phyloP scores from a whole-genome alignment of 2,797 vertebrate genomes.

The Clarias laeviceps region DNA sequence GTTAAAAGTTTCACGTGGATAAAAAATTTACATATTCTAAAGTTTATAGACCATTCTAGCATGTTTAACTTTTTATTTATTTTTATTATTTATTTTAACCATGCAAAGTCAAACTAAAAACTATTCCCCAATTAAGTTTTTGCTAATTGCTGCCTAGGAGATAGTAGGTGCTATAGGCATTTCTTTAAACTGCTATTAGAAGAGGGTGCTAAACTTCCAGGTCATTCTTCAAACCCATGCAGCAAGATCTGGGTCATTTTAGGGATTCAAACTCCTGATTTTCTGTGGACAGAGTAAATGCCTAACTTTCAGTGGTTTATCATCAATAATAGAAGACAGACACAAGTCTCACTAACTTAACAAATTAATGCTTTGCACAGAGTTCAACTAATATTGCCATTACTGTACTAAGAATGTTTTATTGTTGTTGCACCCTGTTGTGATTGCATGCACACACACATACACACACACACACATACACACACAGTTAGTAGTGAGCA shows the following conservation, averaged over 20 bases:
- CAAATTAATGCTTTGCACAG: neutral
- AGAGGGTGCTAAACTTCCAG: no score
- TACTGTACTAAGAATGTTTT: neutral
- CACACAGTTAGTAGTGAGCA: slow-evolving; percentile 60
- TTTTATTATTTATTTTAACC: neutral
- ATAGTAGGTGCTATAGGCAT: neutral
- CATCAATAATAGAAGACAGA: neutral
- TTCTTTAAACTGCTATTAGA: neutral
- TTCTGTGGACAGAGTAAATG: neutral
- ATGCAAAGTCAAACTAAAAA: neutral
- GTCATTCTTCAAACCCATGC: neutral
- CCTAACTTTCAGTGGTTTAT: neutral
- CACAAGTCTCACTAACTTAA: neutral
- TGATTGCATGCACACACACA: neutral
- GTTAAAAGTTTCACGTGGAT: neutral
- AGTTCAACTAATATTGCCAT: neutral
- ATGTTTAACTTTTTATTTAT: neutral
- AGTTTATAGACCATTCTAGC: neutral
- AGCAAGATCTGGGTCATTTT: neutral
- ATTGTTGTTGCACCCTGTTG: neutral
- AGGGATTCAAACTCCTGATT: neutral
- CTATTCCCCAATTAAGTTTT: neutral
- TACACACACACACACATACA: neutral
- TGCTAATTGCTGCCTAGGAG: neutral
- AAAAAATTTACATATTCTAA: neutral